Evolutionary conservation across 2,888 invertebrate species (phyloP), one percentile per base, ranked within the genome.

Genomic region (Nesidiocoris tenuis): DNA sequence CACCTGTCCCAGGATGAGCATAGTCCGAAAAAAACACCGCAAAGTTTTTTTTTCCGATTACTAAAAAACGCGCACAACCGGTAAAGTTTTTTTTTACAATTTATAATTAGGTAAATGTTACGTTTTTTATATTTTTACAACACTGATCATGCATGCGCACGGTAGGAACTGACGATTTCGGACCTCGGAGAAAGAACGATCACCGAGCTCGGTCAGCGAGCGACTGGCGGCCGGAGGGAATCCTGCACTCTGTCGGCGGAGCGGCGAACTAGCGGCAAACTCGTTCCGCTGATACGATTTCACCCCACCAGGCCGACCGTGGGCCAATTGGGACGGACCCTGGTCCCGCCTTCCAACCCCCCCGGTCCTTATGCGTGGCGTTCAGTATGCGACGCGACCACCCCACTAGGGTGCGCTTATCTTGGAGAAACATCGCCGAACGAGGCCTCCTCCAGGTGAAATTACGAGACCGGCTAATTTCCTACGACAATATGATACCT

Each of bases 121-220:
- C n/a, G n/a, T n/a, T n/a, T n/a, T n/a, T n/a, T n/a, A n/a, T n/a
- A n/a, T n/a, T n/a, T n/a, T n/a, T n/a, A n/a, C n/a, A n/a, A n/a
- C n/a, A n/a, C n/a, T n/a, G n/a, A n/a, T n/a, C n/a, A n/a, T n/a
- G n/a, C n/a, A 39, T 39, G 39, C 39, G 39, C 39, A 39, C 39
- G 39, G 39, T 39, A 39, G 39, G 39, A 39, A 39, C 39, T 39
- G 12, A 39, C 39, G 39, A 39, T 7, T 39, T 39, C 39, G 39
- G 39, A 39, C 12, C 39, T 39, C 12, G 5, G 19, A 56, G 19
- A 56, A 7, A 1, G 67, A 67, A 39, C 22, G 56, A 61, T 23
- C 75, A 63, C 67, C 25, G 3, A 76, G 76, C 78, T 76, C 78
- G 78, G 75, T 57, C 77, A 74, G 77, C 70, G 76, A 78, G 77